Evolutionary conservation across 2,797 vertebrate genomes (phyloP), one percentile per base, ranked within the genome.

Genomic region (Salarias fasciatus): DNA sequence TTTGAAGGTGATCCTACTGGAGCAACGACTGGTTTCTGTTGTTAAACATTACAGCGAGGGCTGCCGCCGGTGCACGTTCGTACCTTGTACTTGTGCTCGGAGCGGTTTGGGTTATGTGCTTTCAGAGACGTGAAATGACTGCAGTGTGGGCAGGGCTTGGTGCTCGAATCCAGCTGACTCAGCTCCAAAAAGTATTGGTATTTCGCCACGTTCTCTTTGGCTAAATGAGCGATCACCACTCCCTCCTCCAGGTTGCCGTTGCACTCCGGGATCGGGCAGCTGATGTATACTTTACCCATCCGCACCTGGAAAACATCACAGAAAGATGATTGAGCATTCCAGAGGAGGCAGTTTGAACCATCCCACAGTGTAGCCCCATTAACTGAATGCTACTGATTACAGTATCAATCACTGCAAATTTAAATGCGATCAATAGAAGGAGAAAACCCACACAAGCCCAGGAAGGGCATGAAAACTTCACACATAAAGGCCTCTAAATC

Each of bases 141-240:
- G 93, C 97, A 99, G 84, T 98, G 96, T 37, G 97, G 98, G 72
- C 98, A 99, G 44, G 97, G 96, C 83, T 99, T 99, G 82, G 96
- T 99, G 93, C 95, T 95, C 33, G 95, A 94, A 90, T 98, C 96
- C 74, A 98, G 92, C 69, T 94, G 93, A 91, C 95, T 95, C 78
- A 99, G 92, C 88, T 98, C 96, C 91, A 96, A 75, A 87, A 99
- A 97, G 92, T 99, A 99, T 40, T 91, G 95, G 69, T 98, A 99
- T 79, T 96, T 97, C 48, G 94, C 94, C 82, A 96, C 91, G 18
- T 98, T 96, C 0, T 98, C 96, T 0, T 84, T 92, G 15, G 94
- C 91, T 79, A 99, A 86, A 66, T 94, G 93, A 64, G 93, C 95
- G 65, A 96, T 80, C 67, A 99, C 91, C 31, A 92, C 88, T 54